These are phyloP conservation scores for Syngnathus typhle DNA, from an alignment of 2,113 vertebrate species.

Conservation along the genomic window DNA sequence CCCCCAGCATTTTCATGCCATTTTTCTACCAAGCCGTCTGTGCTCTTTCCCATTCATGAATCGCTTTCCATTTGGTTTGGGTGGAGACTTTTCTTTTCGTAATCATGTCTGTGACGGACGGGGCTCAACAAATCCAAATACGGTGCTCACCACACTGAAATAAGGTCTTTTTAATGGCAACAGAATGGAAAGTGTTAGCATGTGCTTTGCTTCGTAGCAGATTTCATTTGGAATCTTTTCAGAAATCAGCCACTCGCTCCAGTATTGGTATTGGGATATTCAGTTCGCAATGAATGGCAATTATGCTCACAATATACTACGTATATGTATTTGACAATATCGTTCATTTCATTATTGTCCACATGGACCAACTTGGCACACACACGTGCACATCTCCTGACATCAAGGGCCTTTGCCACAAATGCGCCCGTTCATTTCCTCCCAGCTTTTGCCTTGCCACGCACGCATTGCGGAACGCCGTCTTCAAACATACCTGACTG, in stretches of 20 bases:
- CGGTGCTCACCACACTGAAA: too few relatives aligned
- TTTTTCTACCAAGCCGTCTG: conserved; percentile 10
- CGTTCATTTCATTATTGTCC: conserved; percentile 25
- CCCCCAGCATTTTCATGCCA: conserved; percentile 20
- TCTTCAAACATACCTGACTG: conserved; percentile 14
- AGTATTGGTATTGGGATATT: too few relatives aligned
- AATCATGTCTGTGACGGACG: not conserved
- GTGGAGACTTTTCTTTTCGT: not conserved
- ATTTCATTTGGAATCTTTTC: too few relatives aligned
- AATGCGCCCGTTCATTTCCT: conserved; percentile 65
- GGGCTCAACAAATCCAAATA: too few relatives aligned
- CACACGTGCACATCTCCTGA: conserved; percentile 19
- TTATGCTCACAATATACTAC: too few relatives aligned
- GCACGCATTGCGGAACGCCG: conserved; percentile 52
- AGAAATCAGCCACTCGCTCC: too few relatives aligned
- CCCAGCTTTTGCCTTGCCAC: conserved; percentile 31
- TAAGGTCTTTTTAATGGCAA: too few relatives aligned
- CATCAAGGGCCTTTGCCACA: conserved; percentile 63
- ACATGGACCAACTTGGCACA: conserved; percentile 22
- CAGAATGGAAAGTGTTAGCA: too few relatives aligned
- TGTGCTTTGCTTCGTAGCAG: too few relatives aligned
- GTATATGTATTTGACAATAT: too few relatives aligned
- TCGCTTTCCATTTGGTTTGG: not conserved
- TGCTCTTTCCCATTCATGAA: not conserved
- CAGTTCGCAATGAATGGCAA: too few relatives aligned